These are phyloP conservation scores for Hexactinellida sp. DNA, from an alignment of 37 sponge, comb jelly and placozoan genomes.

Conservation along the genomic window DNA sequence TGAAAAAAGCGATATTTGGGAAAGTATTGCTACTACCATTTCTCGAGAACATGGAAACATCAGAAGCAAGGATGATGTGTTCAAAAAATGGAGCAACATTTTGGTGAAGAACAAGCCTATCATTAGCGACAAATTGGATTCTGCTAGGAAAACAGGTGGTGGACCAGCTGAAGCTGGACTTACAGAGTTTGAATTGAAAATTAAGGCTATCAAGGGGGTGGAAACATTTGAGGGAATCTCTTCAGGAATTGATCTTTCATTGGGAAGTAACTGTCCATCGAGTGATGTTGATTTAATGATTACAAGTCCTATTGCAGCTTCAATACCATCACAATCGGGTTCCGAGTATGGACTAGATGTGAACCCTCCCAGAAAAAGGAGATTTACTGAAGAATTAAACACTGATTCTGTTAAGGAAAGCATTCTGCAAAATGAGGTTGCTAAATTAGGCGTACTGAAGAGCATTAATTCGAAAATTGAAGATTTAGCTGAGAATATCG, in stretches of 20 bases:
- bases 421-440: neutral
- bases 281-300: neutral
- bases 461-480: neutral
- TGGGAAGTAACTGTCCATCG: neutral
- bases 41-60: neutral
- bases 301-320: neutral
- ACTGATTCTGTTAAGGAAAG: constrained; percentile 1
- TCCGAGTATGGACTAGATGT: neutral
- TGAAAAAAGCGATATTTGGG: neutral
- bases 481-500: neutral
- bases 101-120: neutral
- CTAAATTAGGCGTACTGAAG: neutral
- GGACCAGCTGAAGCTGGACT: no score
- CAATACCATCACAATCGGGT: constrained; percentile 11
- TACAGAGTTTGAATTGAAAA: neutral
- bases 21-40: neutral
- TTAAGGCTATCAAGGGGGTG: neutral
- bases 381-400: neutral
- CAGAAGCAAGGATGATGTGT: no score
- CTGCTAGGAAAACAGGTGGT: no score
- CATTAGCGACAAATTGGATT: neutral
- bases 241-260: neutral
- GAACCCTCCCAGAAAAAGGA: neutral
- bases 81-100: neutral
- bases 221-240: neutral